Evolutionary conservation across 1,140 invertebrate genomes (phyloP).

Genomic region (Nasonia giraulti): DNA sequence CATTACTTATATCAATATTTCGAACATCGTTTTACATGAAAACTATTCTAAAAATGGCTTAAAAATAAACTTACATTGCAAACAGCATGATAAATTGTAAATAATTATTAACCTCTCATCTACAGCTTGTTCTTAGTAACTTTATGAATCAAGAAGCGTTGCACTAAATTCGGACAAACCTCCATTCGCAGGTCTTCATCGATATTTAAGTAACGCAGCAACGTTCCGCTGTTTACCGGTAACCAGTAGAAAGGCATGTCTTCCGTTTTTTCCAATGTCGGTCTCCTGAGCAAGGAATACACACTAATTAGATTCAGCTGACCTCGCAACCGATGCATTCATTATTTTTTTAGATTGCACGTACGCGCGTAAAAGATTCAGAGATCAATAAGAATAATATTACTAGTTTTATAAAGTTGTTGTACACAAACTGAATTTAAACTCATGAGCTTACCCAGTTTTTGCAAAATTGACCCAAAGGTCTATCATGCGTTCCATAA

Average conservation of each 20-base stretch:
- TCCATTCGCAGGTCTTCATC: constrained; percentile 53
- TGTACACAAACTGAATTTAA: not conserved
- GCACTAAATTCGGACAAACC: not conserved
- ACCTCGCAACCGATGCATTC: too few species aligned
- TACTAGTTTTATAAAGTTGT: too few species aligned
- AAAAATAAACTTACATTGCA: too few species aligned
- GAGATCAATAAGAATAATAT: too few species aligned
- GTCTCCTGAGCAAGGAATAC: constrained; percentile 47
- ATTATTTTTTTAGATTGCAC: too few species aligned
- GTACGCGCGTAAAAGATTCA: too few species aligned
- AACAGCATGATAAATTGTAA: too few species aligned
- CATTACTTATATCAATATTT: too few species aligned
- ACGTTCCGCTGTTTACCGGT: constrained; percentile 39
- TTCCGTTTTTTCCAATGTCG: constrained; percentile 43
- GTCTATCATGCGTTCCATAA: constrained; percentile 41
- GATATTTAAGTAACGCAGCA: constrained; percentile 55
- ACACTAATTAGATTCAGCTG: not conserved
- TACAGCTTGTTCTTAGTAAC: too few species aligned
- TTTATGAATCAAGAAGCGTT: not conserved
- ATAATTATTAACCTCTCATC: too few species aligned
- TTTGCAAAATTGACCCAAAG: constrained; percentile 50
- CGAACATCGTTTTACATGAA: too few species aligned
- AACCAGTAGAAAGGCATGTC: constrained; percentile 53
- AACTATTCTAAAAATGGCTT: too few species aligned
- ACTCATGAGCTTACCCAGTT: constrained; percentile 58